Percentiles rank a stretch among this genome's conserved stretches.
Evolutionary conservation across 2,113 vertebrate species (phyloP).

Genomic region (human (Homo sapiens)): GRCh38 chr12:80588001-80588500

Average conservation of each 20-base stretch:
- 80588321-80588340: constrained; percentile 76
- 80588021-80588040: neutral
- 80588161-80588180: constrained; percentile 89
- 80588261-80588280: constrained; percentile 86
- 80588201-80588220: constrained; percentile 88
- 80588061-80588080: neutral
- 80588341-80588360: constrained; percentile 90
- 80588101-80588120: constrained; percentile 43
- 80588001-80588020: neutral
- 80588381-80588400: constrained; percentile 92
- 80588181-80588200: constrained; percentile 91
- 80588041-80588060: neutral
- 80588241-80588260: constrained; percentile 85
- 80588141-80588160: constrained; percentile 86
- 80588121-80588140: constrained; percentile 91
- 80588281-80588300: constrained; percentile 87
- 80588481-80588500: neutral
- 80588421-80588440: constrained; percentile 89
- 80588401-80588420: constrained; percentile 91
- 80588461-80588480: neutral
- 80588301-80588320: constrained; percentile 84
- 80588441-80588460: constrained; percentile 93
- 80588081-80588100: neutral
- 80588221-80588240: constrained; percentile 92
- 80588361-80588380: constrained; percentile 94